These are phyloP conservation scores for Sebastolobus altivelis DNA, from an alignment of 2,797 vertebrate species.

Conservation along the genomic window DNA sequence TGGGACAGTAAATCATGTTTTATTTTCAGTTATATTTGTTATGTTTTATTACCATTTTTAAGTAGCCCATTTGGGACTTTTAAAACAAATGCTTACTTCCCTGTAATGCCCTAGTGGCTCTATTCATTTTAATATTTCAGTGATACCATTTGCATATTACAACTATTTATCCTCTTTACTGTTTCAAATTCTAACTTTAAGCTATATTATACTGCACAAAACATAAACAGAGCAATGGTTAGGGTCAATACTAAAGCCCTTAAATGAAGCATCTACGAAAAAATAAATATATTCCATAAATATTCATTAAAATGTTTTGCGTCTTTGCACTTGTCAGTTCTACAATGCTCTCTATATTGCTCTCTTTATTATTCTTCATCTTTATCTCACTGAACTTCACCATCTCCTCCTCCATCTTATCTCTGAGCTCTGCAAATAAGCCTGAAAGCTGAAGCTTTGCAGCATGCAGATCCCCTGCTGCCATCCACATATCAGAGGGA, in stretches of 20 bases:
- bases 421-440: constrained; percentile 70
- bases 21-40: too few relatives aligned
- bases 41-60: too few relatives aligned
- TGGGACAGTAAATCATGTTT: background rate
- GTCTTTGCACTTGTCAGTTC: background rate
- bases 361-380: constrained; percentile 31
- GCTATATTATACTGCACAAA: background rate
- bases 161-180: background rate
- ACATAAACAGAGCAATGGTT: background rate
- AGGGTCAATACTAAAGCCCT: background rate
- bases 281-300: background rate
- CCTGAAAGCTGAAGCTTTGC: constrained; percentile 59
- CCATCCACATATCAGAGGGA: constrained; percentile 42
- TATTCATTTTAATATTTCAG: constrained; percentile 5
- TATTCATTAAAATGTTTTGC: background rate
- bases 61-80: too few relatives aligned
- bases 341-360: background rate
- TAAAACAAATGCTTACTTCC: background rate
- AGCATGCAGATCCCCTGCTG: constrained; percentile 70
- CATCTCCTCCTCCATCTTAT: constrained; percentile 50
- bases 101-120: background rate
- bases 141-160: background rate
- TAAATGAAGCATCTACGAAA: background rate
- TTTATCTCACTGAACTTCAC: constrained; percentile 37
- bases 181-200: background rate